Conservation (phyloP, 2,797 vertebrate genomes). For the Parauchenoglanis punctatus region DNA sequence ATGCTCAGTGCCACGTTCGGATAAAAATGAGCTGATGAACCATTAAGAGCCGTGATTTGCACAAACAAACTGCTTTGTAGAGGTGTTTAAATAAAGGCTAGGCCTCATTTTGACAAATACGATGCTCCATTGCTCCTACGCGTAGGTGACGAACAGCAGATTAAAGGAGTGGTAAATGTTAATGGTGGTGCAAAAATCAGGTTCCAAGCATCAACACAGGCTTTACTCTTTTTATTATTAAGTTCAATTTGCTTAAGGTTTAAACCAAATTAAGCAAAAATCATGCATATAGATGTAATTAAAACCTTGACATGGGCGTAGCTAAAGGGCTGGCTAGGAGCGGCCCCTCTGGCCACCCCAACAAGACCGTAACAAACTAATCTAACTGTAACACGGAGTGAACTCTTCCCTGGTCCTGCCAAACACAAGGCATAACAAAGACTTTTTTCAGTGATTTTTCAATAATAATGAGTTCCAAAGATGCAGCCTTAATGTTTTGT, state of each 20-base stretch:
- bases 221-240: background rate
- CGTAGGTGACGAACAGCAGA: slow-evolving; percentile 3
- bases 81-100: slow-evolving; percentile 7
- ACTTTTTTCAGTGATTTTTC: background rate
- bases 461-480: background rate
- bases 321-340: background rate
- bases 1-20: slow-evolving; percentile 39
- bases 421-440: background rate
- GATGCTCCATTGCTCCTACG: background rate
- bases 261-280: background rate
- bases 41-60: slow-evolving; percentile 38
- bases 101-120: background rate
- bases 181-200: background rate
- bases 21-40: slow-evolving; percentile 52
- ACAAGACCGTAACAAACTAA: no score
- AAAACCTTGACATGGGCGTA: background rate
- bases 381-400: background rate
- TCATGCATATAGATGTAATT: background rate
- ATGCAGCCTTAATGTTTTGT: background rate
- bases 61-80: slow-evolving; percentile 7
- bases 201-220: background rate
- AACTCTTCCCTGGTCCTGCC: background rate
- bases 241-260: background rate
- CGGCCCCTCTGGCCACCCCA: background rate
- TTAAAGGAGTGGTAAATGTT: slow-evolving; percentile 4